Evolutionary conservation across 2,888 invertebrate genomes (phyloP), one percentile per base, ranked within the genome.

Genomic region (Folsomia manolachei): DNA sequence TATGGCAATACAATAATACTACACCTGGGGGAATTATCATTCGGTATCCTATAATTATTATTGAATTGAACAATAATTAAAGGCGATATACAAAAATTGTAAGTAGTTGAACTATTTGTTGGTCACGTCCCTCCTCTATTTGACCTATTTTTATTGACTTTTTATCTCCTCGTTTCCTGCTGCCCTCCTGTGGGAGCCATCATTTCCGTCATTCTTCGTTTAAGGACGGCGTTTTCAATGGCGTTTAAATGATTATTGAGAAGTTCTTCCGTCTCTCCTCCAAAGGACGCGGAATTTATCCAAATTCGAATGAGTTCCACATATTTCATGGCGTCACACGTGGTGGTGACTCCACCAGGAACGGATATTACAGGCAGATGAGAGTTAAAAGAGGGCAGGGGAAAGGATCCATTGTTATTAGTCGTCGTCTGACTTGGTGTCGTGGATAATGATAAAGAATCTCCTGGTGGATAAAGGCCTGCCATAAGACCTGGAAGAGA

Each of bases 321-420:
- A 39, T 60, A 68, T 56, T 74, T 74, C 39, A 74, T 51, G 0
- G 74, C 74, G 25, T 74, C 72, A 7, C 27, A 69, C 2, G 61
- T 69, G 18, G 69, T 62, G 19, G n/a, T 19, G 4, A 19, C 4
- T n/a, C 56, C 56, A 14, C 21, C 21, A n/a, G 7, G 4, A 1
- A 62, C 51, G 27, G 69, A 27, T 21, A 62, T 62, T 26, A 27
- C 9, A 11, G 53, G 63, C 7, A 63, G 9, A 21, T 63, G 52
- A 7, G 63, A 23, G 21, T 52, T 63, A 19, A 63, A 70, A 24
- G 23, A 63, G 11, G 62, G 62, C 1, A 19, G 2, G 1, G 53
- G 68, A 1, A 2, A 26, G 19, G 69, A 26, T 4, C 19, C n/a
- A 53, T 27, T 24, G 27, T 14, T 4, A n/a, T 60, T 19, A 4